Evolutionary conservation across 2,888 invertebrate species (phyloP).

Genomic region (Chironomus riparius): DNA sequence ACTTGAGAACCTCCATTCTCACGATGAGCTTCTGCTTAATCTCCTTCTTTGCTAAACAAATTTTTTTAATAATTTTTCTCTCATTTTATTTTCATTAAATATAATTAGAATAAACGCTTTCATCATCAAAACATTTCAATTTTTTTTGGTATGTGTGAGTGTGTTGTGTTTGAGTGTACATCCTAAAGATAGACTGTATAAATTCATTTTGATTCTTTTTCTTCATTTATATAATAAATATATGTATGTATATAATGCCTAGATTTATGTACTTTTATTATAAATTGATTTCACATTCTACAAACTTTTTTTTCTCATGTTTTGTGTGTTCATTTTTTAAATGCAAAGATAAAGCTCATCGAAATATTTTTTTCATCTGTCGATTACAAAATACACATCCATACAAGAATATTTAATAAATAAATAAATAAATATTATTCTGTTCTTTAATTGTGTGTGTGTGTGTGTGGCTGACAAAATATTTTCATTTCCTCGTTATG

Average conservation of each 20-base stretch:
- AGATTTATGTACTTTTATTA: too few species aligned
- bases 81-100: not conserved
- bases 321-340: not conserved
- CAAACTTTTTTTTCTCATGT: not conserved
- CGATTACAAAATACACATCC: not conserved
- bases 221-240: not conserved
- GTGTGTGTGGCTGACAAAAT: too few species aligned
- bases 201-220: constrained; percentile 23
- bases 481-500: not conserved
- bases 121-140: constrained; percentile 13
- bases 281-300: not conserved
- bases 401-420: not conserved
- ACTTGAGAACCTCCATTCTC: too few species aligned
- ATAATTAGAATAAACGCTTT: constrained; percentile 22
- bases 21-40: too few species aligned
- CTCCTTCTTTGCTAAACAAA: too few species aligned
- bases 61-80: not conserved
- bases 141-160: not conserved
- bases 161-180: not conserved
- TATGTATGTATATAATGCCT: not conserved
- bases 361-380: not conserved
- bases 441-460: too few species aligned
- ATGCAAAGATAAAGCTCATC: constrained; percentile 23
- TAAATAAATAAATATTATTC: too few species aligned
- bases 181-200: not conserved